Evolutionary conservation across 2,113 vertebrate genomes (phyloP), one percentile per base, ranked within the genome.

Genomic region (Tachuris rubrigastra): DNA sequence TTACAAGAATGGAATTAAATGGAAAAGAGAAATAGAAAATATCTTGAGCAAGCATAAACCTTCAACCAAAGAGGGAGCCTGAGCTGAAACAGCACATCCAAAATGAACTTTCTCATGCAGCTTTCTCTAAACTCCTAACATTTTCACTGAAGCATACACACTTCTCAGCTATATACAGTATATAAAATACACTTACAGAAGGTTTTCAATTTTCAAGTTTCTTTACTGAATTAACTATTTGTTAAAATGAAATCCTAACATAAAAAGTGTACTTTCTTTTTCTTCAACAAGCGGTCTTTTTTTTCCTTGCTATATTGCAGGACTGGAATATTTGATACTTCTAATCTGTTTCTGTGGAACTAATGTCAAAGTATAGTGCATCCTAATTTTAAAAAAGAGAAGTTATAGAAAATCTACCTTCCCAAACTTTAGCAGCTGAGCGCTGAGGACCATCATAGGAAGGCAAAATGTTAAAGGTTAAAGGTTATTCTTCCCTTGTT

Each of bases 401-500:
- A 87, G 72, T 82, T 87, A 58, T 9, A 73, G 39, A 83, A 97
- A 94, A 42, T 24, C 20, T 79, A 4, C 31, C 21, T 74, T 83
- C 41, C 56, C 74, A 94, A 94, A 85, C 81, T 76, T 89, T 78
- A 87, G 71, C 62, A 85, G 46, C 59, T 79, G 46, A 79, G 66
- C 67, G 35, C 37, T 39, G 63, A 85, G 53, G 93, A 95, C 41
- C 73, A 85, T 25, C 81, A 68, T 21, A 85, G 75, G 74, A 44
- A 47, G 49, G 50, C 73, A 91, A 86, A 93, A 69, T 82, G 89
- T 89, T 69, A 95, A 13, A 96, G 91, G 89, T 89, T 69, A 95
- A 13, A 96, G 91, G 87, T 93, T 91, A 94, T 95, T 91, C 68
- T 94, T 96, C 50, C 62, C 28, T 93, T 89, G 44, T 33, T 96